Conservation (phyloP, 2,888 invertebrate species). For the Sinopyrophorus schimmeli region DNA sequence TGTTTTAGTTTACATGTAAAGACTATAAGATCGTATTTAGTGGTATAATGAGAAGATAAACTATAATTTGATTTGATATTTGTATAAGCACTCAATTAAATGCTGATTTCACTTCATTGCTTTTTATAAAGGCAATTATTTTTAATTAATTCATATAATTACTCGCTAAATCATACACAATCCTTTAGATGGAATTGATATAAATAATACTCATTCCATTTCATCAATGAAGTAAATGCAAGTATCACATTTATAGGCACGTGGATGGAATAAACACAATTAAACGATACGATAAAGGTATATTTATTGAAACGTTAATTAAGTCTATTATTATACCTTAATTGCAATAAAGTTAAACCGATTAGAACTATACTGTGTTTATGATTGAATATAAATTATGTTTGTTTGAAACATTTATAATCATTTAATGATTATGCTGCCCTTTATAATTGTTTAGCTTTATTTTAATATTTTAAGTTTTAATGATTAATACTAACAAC, state of each 20-base stretch:
- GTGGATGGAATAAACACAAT: constrained; percentile 23
- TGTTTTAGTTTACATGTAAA: too few relatives aligned
- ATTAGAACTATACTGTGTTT: constrained; percentile 17
- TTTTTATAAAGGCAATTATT: constrained; percentile 6
- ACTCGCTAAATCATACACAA: constrained; percentile 22
- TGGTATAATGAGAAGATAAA: too few relatives aligned
- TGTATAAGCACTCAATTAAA: constrained; percentile 14
- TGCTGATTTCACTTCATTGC: constrained; percentile 7
- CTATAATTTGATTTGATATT: constrained; percentile 8
- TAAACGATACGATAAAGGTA: constrained; percentile 19
- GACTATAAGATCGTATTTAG: too few relatives aligned
- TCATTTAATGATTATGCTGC: constrained; percentile 21
- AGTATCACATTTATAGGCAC: constrained; percentile 19
- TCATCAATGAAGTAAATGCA: constrained; percentile 19
- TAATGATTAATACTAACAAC: too few relatives aligned
- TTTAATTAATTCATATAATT: constrained; percentile 19
- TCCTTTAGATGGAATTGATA: constrained; percentile 16
- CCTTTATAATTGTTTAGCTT: constrained; percentile 18
- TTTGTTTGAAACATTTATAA: constrained; percentile 25
- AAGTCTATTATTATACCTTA: constrained; percentile 23
- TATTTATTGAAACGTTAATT: constrained; percentile 26
- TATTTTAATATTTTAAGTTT: too few relatives aligned
- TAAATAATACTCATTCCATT: constrained; percentile 16
- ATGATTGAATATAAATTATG: constrained; percentile 26
- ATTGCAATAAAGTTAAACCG: constrained; percentile 22